phyloP scores from a whole-genome alignment of 2,797 vertebrate genomes.

The Phrynocephalus vlangalii region DNA sequence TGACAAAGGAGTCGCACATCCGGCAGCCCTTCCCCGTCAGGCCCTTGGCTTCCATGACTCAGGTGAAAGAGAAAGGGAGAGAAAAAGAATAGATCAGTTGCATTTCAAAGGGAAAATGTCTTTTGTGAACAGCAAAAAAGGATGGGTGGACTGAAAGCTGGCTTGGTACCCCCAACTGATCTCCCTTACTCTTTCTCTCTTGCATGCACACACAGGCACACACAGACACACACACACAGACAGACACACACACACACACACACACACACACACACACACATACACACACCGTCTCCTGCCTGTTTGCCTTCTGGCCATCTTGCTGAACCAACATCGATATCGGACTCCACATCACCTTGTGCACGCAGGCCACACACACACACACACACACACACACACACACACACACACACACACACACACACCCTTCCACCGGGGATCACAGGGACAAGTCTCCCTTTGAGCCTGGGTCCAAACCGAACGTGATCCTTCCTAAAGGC shows the following conservation, averaged over 20 bases:
- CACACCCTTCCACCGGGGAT: no score
- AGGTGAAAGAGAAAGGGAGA: not conserved
- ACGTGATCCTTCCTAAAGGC: not conserved
- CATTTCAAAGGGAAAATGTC: not conserved
- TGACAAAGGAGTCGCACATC: conserved; percentile 85
- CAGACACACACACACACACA: not conserved
- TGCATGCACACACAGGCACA: not conserved
- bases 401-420: no score
- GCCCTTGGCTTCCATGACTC: conserved; percentile 89
- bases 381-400: no score
- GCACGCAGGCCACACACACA: no score
- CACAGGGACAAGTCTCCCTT: no score
- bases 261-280: no score
- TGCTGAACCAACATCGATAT: not conserved
- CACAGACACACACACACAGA: not conserved
- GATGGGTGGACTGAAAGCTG: not conserved
- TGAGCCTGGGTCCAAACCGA: not conserved
- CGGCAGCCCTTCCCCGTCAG: conserved; percentile 74
- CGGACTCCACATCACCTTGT: not conserved
- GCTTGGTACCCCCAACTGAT: not conserved
- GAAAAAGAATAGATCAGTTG: not conserved
- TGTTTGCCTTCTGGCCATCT: not conserved
- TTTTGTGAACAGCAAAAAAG: not conserved
- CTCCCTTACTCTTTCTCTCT: not conserved
- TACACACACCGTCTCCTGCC: no score